These are phyloP conservation scores for Falco cherrug DNA, from an alignment of 2,797 vertebrate genomes.

Conservation along the genomic window DNA sequence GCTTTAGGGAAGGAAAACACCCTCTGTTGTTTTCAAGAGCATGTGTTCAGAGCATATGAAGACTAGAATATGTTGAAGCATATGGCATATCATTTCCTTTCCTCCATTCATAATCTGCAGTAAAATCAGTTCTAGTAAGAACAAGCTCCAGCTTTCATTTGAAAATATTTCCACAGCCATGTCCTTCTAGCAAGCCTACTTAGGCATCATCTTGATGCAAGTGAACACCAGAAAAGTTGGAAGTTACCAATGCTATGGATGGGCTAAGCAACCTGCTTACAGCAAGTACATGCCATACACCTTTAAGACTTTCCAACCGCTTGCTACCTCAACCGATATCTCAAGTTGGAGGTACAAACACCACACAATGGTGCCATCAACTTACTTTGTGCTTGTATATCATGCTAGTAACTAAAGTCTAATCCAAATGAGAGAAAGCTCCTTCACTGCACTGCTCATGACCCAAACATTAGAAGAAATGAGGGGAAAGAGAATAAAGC, in stretches of 20 bases:
- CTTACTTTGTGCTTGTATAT: background rate
- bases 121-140: background rate
- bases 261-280: background rate
- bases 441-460: fast-evolving
- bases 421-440: background rate
- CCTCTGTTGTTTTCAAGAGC: conserved; percentile 52
- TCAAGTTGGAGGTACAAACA: background rate
- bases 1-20: conserved; percentile 52
- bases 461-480: fast-evolving
- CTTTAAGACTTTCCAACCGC: background rate
- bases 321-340: background rate
- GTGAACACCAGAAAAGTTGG: fast-evolving
- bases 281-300: background rate
- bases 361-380: background rate
- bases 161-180: background rate
- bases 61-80: conserved; percentile 50
- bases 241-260: background rate
- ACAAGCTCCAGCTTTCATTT: background rate
- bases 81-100: conserved; percentile 38
- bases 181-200: background rate
- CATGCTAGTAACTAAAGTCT: background rate
- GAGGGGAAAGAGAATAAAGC: background rate
- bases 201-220: background rate
- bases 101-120: conserved; percentile 27
- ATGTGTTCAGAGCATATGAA: conserved; percentile 57